These are phyloP conservation scores for Leguminivora glycinivorella DNA, from an alignment of 1,140 invertebrate genomes.

Conservation along the genomic window DNA sequence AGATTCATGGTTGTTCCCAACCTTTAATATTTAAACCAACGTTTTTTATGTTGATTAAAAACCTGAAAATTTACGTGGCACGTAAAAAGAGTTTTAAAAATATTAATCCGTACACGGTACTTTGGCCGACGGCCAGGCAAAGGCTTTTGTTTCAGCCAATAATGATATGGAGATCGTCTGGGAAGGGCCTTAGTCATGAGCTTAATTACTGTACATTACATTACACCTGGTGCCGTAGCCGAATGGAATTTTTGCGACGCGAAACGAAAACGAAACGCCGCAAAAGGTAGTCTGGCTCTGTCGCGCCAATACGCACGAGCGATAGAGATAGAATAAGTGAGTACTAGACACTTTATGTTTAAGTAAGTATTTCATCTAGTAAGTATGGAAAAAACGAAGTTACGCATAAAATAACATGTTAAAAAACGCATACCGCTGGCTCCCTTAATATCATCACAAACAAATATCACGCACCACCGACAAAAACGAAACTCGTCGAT, in stretches of 20 bases:
- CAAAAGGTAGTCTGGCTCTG: too few species aligned
- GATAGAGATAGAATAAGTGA: too few species aligned
- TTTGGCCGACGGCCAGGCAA: background rate
- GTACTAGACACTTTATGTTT: too few species aligned
- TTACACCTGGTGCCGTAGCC: too few species aligned
- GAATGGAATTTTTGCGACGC: too few species aligned
- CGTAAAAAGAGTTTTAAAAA: background rate
- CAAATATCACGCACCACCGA: background rate
- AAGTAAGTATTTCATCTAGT: too few species aligned
- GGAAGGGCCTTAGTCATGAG: background rate
- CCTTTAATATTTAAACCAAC: background rate
- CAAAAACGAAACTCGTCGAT: background rate
- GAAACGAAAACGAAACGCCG: too few species aligned
- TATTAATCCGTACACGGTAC: conserved; percentile 1
- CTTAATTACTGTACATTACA: too few species aligned
- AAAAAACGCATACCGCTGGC: too few species aligned
- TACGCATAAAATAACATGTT: too few species aligned
- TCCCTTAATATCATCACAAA: background rate
- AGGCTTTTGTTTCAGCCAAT: conserved; percentile 6
- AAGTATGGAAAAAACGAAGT: too few species aligned
- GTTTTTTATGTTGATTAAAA: background rate
- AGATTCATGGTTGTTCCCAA: background rate
- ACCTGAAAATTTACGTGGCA: background rate
- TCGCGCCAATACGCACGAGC: too few species aligned
- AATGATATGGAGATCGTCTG: background rate